Base-by-base conservation (phyloP, 2,113 vertebrate genomes). In the Coreoperca whiteheadi region DNA sequence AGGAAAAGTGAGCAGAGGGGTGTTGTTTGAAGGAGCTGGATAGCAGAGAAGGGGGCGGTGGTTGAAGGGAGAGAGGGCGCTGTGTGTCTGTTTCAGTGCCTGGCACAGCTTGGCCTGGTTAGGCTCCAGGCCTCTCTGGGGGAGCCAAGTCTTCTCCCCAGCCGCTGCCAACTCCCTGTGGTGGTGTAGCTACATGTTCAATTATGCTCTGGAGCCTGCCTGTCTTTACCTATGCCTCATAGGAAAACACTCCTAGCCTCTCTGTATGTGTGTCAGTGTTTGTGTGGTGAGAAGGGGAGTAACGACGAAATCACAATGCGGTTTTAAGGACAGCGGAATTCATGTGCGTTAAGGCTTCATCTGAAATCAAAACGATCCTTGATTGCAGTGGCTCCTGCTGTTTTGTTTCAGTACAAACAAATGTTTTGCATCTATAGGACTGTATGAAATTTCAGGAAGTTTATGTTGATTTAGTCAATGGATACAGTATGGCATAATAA, bases 181-280 rank as follows among this genome's bases (percentile, higher is more conserved):
- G 89, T 92, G 84, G 84, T 92, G 93, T 88, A 93, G 90, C 93
- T 92, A 93, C 94, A 94, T 93, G 93, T 94, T 92, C 91, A 93
- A 89, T 94, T 94, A 92, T 74, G 87, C 88, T 92, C 87, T 92
- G 92, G 92, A 94, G 92, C 90, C 92, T 86, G 91, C 78, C 84
- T 92, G 91, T 88, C 92, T 93, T 93, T 90, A 90, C 91, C 79
- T 92, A 81, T 86, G 73, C 87, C 86, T 93, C 83, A 61, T 77
- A 89, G 71, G 70, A 89, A 88, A 89, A 90, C 88, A 91, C 77
- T 78, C 32, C 23, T 25, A 46, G 72, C 64, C 57, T 67, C 50
- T 87, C 65, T 85, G 78, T 74, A 54, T 74, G 32, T 85, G 88
- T 79, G 68, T 84, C 64, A 21, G 81, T 77, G 79, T 82, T n/a